Conservation (phyloP, 1,140 invertebrate genomes). For the Drosophila bocki region DNA sequence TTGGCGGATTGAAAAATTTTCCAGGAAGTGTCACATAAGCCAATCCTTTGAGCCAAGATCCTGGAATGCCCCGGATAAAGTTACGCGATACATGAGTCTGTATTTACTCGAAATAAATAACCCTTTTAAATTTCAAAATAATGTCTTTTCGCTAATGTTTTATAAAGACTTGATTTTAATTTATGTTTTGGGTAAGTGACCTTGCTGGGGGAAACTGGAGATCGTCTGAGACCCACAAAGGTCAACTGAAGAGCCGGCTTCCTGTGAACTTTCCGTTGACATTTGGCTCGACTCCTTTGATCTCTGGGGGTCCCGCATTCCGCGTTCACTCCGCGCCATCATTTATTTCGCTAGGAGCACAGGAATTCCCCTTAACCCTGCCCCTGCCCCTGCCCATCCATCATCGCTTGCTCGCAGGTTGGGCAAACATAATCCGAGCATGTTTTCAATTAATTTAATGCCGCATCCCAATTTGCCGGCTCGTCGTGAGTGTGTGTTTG, state of each 20-base stretch:
- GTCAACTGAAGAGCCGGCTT: conserved; percentile 14
- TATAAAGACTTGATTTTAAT: neutral
- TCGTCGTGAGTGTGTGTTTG: conserved; percentile 28
- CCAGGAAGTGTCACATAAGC: conserved; percentile 20
- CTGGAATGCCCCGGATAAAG: neutral
- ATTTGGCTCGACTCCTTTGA: conserved; percentile 32
- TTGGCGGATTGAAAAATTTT: conserved; percentile 21
- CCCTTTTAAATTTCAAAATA: neutral
- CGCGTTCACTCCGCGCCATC: conserved; percentile 5
- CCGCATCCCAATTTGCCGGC: conserved; percentile 57
- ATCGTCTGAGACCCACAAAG: conserved; percentile 6
- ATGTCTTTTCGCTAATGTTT: neutral
- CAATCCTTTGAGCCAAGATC: conserved; percentile 2
- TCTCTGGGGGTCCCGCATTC: conserved; percentile 8
- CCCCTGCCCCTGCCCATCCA: conserved; percentile 4
- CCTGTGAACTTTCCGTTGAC: conserved; percentile 29
- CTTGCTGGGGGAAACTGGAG: neutral
- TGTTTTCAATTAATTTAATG: conserved; percentile 79
- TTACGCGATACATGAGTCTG: neutral
- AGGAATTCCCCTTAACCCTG: neutral
- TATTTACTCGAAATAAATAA: neutral
- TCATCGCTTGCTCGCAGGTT: conserved; percentile 48
- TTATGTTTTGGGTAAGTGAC: neutral
- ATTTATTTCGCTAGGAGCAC: conserved; percentile 12
- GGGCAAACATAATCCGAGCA: conserved; percentile 72